Conservation (phyloP, 2,888 invertebrate genomes). For the Amphipyra berbera region DNA sequence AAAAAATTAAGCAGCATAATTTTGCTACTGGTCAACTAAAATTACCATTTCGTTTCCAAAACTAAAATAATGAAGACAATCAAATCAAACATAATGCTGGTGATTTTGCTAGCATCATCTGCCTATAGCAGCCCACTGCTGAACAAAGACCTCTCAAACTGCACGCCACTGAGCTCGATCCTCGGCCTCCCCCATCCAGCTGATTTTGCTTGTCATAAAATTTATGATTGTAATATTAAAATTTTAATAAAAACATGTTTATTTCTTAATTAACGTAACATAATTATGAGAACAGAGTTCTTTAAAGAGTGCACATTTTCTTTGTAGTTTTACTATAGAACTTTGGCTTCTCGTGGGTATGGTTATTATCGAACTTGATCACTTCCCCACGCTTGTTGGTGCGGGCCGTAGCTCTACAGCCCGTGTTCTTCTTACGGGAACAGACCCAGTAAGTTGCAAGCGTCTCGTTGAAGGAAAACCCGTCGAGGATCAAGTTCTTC, state of each 20-base stretch:
- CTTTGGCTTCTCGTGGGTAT: slow-evolving; percentile 77
- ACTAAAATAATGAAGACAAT: not conserved
- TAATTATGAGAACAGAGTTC: not conserved
- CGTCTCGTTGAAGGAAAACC: slow-evolving; percentile 74
- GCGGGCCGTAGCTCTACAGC: slow-evolving; percentile 74
- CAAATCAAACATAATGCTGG: no score
- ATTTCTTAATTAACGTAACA: not conserved
- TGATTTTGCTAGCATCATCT: no score
- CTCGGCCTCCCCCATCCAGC: no score
- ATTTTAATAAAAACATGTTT: no score
- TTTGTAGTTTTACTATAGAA: slow-evolving; percentile 76
- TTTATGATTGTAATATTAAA: no score
- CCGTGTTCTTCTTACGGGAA: slow-evolving; percentile 64
- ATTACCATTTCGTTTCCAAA: not conserved
- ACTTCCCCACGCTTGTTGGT: slow-evolving; percentile 77
- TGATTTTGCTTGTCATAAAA: no score
- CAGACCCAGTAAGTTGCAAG: slow-evolving; percentile 72
- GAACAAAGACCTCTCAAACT: no score
- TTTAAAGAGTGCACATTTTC: slow-evolving; percentile 68
- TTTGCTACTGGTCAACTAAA: not conserved
- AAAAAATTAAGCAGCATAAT: not conserved
- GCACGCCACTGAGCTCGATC: no score
- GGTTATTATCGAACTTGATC: slow-evolving; percentile 65
- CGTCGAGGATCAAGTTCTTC: slow-evolving; percentile 73
- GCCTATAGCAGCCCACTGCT: no score